phyloP scores from a whole-genome alignment of 2,888 invertebrate species.

The Alcis repandata region DNA sequence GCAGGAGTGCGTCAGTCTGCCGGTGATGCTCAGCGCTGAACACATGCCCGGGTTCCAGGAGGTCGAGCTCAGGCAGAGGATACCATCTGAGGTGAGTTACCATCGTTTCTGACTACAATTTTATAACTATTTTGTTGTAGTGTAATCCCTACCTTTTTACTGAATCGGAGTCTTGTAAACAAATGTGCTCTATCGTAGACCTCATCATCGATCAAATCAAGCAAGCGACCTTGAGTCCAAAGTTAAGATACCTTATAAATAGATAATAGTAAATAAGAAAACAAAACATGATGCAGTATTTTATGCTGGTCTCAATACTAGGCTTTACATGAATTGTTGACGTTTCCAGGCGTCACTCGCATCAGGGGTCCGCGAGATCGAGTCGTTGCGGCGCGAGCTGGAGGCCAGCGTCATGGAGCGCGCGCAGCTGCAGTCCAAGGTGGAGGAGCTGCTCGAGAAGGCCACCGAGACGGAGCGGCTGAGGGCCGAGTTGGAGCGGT shows the following conservation, averaged over 20 bases:
- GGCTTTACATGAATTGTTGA: neutral
- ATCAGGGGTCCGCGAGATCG: constrained; percentile 88
- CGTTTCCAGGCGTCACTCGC: constrained; percentile 70
- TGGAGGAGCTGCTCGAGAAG: constrained; percentile 88
- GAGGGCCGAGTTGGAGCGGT: constrained; percentile 89
- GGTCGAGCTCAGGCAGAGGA: constrained; percentile 77
- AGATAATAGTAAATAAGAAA: too few species aligned
- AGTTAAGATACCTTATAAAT: too few species aligned
- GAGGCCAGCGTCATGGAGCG: constrained; percentile 89
- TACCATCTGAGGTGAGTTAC: constrained; percentile 78
- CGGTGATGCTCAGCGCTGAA: constrained; percentile 79
- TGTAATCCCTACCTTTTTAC: too few species aligned
- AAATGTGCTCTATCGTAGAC: too few species aligned
- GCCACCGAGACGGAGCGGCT: constrained; percentile 89
- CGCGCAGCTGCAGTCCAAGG: constrained; percentile 87
- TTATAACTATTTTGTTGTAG: too few species aligned
- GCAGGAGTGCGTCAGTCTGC: constrained; percentile 82
- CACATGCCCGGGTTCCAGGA: constrained; percentile 84
- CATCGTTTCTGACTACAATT: constrained; percentile 2
- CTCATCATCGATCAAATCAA: too few species aligned
- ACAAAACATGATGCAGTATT: too few species aligned
- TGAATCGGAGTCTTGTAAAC: too few species aligned
- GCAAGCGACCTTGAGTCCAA: too few species aligned
- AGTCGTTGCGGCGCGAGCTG: constrained; percentile 88
- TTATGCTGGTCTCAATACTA: neutral